Conservation (phyloP, 2,113 vertebrate genomes). For the Pelobates fuscus region DNA sequence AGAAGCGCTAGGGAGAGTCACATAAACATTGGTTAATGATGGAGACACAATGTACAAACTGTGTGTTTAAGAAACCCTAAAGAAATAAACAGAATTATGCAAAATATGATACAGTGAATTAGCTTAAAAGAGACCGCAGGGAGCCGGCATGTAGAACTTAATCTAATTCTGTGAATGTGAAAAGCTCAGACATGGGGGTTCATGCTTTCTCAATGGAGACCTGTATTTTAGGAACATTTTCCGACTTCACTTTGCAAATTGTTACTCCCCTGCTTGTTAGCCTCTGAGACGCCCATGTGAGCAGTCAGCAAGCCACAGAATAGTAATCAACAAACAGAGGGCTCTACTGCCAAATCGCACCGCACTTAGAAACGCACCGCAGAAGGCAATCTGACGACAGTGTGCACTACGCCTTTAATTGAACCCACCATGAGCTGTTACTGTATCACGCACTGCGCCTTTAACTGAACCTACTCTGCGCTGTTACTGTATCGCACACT, state of each 20-base stretch:
- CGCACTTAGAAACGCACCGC: not conserved
- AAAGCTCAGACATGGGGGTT: constrained; percentile 8
- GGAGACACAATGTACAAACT: constrained; percentile 46
- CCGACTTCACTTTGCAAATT: constrained; percentile 21
- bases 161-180: constrained; percentile 39
- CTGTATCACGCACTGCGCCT: not conserved
- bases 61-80: constrained; percentile 44
- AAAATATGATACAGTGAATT: constrained; percentile 46
- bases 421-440: too few relatives aligned
- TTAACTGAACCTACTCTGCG: not conserved
- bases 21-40: constrained; percentile 50
- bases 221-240: constrained; percentile 32
- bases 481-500: too few relatives aligned
- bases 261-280: constrained; percentile 28
- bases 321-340: constrained; percentile 36
- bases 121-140: constrained; percentile 44
- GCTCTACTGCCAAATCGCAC: constrained; percentile 29
- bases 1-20: constrained; percentile 49
- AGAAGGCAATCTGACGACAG: not conserved
- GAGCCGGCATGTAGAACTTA: constrained; percentile 24
- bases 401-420: too few relatives aligned
- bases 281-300: constrained; percentile 36
- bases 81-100: constrained; percentile 51
- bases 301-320: constrained; percentile 34
- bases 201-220: constrained; percentile 13